These are phyloP conservation scores for Alviniconcha strummeri DNA, from an alignment of 2,888 invertebrate species.

Conservation along the genomic window DNA sequence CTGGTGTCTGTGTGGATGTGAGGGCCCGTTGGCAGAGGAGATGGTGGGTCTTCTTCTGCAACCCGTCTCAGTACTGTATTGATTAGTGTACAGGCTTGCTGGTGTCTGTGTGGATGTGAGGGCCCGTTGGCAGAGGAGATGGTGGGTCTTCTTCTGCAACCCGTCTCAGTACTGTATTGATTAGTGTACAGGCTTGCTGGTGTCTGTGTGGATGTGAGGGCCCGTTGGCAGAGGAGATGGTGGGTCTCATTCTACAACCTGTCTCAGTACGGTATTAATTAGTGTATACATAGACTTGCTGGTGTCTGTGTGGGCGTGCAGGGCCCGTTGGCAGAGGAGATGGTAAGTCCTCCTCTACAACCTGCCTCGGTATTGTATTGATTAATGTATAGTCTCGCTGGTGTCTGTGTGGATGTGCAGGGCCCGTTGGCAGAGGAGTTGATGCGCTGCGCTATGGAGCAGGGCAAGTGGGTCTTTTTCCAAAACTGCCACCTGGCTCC, in stretches of 20 bases:
- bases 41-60: too few species aligned
- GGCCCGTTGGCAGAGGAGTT: constrained; percentile 80
- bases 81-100: neutral
- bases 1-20: too few species aligned
- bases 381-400: neutral
- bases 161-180: too few species aligned
- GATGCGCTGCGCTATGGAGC: constrained; percentile 83
- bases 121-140: too few species aligned
- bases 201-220: constrained; percentile 20
- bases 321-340: too few species aligned
- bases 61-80: too few species aligned
- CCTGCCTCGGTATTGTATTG: too few species aligned
- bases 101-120: neutral
- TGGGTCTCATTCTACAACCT: constrained; percentile 92
- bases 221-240: constrained; percentile 81
- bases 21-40: too few species aligned
- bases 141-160: too few species aligned
- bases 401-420: constrained; percentile 12
- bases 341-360: too few species aligned
- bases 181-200: neutral
- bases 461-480: constrained; percentile 92
- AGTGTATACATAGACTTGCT: too few species aligned
- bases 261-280: too few species aligned
- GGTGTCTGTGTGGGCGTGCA: neutral
- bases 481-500: constrained; percentile 93